Conservation (phyloP, 1,140 invertebrate species). For the Drosophila nannoptera region DNA sequence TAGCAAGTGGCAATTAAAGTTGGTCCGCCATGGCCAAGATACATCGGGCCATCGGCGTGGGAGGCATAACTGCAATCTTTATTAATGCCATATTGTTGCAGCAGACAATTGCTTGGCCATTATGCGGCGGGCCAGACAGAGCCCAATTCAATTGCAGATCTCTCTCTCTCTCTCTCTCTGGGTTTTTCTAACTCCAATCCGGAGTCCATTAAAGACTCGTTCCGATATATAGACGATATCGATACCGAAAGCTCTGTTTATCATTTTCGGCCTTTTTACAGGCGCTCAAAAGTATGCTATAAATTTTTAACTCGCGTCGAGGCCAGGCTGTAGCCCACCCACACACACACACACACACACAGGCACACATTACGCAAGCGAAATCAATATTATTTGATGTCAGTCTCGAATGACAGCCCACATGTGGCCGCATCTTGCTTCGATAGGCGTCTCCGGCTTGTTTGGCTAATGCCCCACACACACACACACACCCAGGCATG, state of each 20-base stretch:
- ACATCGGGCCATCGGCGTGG: constrained; percentile 44
- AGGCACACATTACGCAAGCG: constrained; percentile 27
- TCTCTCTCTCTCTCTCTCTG: no score
- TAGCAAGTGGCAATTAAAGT: constrained; percentile 75
- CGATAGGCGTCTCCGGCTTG: not conserved
- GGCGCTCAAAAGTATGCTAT: constrained; percentile 5
- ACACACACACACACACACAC: not conserved
- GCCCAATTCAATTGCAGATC: no score
- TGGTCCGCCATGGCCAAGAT: constrained; percentile 37
- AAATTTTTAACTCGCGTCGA: not conserved
- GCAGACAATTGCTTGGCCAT: constrained; percentile 19
- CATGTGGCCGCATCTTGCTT: constrained; percentile 9
- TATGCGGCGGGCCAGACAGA: not conserved
- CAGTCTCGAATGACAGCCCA: constrained; percentile 14
- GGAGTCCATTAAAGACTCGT: no score
- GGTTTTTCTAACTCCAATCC: no score
- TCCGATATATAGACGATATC: no score
- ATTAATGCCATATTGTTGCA: constrained; percentile 36
- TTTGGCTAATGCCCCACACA: constrained; percentile 34
- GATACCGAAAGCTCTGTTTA: no score
- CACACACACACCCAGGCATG: no score
- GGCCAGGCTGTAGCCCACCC: no score
- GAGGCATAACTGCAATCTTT: constrained; percentile 36
- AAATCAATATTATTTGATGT: constrained; percentile 50
- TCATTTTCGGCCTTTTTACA: not conserved